Evolutionary conservation across 2,113 vertebrate genomes (phyloP).

Genomic region (Suricata suricatta): DNA sequence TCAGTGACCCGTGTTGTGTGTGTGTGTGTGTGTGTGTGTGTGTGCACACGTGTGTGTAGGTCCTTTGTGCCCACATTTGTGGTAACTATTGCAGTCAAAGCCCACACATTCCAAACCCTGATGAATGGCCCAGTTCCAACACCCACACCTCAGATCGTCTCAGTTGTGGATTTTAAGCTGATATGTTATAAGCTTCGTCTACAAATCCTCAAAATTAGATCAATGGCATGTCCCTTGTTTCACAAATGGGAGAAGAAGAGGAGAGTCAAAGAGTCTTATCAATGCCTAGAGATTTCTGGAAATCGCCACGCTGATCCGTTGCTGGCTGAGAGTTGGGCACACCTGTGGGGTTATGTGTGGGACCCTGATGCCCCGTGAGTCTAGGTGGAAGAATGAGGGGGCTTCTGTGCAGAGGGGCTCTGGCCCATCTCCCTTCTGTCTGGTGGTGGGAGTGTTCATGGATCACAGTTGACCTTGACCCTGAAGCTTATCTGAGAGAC

Average conservation of each 20-base stretch:
- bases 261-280: neutral
- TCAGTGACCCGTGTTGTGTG: neutral
- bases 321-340: neutral
- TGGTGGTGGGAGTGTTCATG: neutral
- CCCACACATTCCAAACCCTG: neutral
- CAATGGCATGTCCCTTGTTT: neutral
- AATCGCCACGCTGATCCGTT: neutral
- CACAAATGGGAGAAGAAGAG: neutral
- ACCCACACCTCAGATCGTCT: neutral
- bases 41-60: no score
- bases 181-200: neutral
- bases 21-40: no score
- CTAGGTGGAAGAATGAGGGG: neutral
- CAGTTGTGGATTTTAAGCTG: neutral
- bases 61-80: neutral
- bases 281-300: neutral
- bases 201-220: neutral
- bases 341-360: neutral
- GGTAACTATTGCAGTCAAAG: neutral
- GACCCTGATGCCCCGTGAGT: no score
- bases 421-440: neutral
- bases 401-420: accelerated
- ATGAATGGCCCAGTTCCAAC: neutral
- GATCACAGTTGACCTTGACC: neutral
- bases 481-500: neutral